Evolutionary conservation across 2,797 vertebrate genomes (phyloP).

Genomic region (Lacerta bilineata): DNA sequence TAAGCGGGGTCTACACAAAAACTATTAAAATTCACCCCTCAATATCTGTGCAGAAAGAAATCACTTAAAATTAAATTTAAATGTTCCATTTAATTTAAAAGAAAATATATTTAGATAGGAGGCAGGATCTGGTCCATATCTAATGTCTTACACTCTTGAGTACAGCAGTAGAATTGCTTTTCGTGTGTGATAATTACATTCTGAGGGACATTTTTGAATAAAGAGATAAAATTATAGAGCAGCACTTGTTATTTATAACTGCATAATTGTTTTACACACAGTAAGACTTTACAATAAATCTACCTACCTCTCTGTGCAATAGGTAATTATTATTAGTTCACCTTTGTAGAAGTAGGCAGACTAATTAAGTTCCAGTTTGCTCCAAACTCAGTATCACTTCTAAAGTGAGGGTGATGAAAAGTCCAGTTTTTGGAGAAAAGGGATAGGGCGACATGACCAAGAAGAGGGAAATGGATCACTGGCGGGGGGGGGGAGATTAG

Average conservation of each 20-base stretch:
- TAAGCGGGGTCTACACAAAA: neutral
- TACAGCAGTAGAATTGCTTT: neutral
- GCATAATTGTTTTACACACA: constrained; percentile 30
- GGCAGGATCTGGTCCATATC: neutral
- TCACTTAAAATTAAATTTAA: neutral
- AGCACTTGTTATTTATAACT: constrained; percentile 19
- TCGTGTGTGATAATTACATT: constrained; percentile 6
- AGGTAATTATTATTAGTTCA: constrained; percentile 12
- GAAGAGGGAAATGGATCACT: too few relatives aligned
- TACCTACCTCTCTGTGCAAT: neutral
- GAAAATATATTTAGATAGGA: neutral
- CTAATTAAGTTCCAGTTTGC: neutral
- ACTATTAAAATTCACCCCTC: neutral
- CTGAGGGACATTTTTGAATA: constrained; percentile 23
- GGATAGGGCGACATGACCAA: too few relatives aligned
- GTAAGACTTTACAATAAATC: constrained; percentile 30
- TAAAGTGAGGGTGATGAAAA: neutral
- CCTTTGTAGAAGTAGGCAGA: neutral
- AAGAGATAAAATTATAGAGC: constrained; percentile 20
- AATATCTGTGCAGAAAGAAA: neutral
- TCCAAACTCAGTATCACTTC: neutral
- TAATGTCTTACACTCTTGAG: neutral
- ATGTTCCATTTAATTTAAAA: neutral
- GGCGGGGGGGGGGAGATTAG: too few relatives aligned
- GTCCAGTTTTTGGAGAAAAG: neutral